Evolutionary conservation across 2,113 vertebrate genomes (phyloP).

Genomic region (Montifringilla adamsi): DNA sequence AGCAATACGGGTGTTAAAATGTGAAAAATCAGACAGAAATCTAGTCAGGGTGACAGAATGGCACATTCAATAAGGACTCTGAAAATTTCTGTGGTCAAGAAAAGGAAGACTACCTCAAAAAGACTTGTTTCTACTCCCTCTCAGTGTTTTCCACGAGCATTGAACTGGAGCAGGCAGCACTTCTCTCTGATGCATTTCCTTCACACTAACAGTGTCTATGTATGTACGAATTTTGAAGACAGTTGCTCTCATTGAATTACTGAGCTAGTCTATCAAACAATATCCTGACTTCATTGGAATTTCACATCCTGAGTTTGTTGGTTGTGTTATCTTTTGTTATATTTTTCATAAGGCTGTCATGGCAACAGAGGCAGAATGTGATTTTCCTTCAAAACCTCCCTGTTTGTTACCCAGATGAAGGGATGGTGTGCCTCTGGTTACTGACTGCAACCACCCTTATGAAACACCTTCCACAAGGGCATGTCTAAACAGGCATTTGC

Average conservation of each 20-base stretch:
- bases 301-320: neutral
- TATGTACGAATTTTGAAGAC: neutral
- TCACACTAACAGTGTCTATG: neutral
- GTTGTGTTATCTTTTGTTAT: neutral
- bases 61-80: neutral
- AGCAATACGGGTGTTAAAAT: neutral
- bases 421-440: neutral
- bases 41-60: neutral
- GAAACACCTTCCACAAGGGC: neutral
- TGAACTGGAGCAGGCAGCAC: neutral
- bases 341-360: slow-evolving; percentile 16
- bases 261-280: neutral
- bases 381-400: neutral
- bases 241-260: neutral
- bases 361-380: neutral
- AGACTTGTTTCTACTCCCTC: neutral
- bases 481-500: neutral
- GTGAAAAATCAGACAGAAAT: neutral
- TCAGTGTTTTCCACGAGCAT: neutral
- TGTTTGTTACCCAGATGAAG: neutral
- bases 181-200: neutral
- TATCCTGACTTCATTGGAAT: neutral
- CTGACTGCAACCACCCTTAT: neutral
- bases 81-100: neutral
- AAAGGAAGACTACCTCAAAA: neutral